Base-by-base conservation (phyloP, 2,888 invertebrate genomes). In the Epiblema foenella region DNA sequence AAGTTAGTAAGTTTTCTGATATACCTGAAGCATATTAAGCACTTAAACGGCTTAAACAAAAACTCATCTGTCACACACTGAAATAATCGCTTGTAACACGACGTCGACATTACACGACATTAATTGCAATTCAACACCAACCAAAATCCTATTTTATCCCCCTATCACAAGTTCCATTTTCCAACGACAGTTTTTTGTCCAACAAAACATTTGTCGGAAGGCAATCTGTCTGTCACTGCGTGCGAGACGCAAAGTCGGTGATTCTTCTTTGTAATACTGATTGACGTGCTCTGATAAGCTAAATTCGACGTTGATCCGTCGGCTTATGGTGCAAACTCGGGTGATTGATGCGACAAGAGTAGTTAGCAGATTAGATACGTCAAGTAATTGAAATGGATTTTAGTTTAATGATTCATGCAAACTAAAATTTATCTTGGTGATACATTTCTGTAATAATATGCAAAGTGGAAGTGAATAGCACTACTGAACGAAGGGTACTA, bases 221-320 rank as follows among this genome's bases (percentile, higher is more conserved):
- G 86, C 88, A 88, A 89, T 89, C 87, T 82, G 87, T 86, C 89
- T 87, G 87, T 88, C 87, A 83, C 83, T 85, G 81, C 85, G 87
- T 88, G 67, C 78, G 81, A 80, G 85, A 81, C 84, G 84, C 77
- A 79, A 81, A 85, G 84, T 84, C 87, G 84, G 83, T 82, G 85
- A 87, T 89, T 87, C 85, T 87, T 88, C 88, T 85, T 83, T 83
- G 83, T 84, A 84, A 86, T 85, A 80, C 85, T 87, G 89, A 89
- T 89, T 88, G 90, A 89, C 88, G 84, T 79, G 76, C 76, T 81
- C 82, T 84, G 89, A 89, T 89, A 89, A 88, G 84, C 84, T 80
- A 85, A 86, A 86, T 84, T 85, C 84, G 79, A 84, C 85, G 81
- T 82, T 87, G 83, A 85, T 83, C 81, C 78, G 77, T 78, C 68